Evolutionary conservation across 23 tunicate species (phyloP).

Genomic region (Halocynthia roretzi): DNA sequence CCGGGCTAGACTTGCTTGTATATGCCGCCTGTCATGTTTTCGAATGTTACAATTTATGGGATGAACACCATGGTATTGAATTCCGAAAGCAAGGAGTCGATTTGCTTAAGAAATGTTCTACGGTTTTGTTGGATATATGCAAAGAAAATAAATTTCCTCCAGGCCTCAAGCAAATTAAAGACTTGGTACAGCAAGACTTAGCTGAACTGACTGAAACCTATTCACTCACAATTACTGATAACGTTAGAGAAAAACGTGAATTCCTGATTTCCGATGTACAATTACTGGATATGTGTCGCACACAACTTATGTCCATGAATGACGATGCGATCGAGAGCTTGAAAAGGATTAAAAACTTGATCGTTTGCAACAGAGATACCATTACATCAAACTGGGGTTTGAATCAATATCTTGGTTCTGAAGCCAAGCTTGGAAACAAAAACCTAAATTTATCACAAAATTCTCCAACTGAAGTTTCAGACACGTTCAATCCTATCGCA

Average conservation of each 20-base stretch:
- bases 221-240: background rate
- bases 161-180: background rate
- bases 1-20: background rate
- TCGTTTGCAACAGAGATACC: background rate
- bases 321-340: background rate
- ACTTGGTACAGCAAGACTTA: background rate
- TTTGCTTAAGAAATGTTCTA: background rate
- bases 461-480: background rate
- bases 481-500: background rate
- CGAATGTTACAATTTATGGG: background rate
- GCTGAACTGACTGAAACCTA: no score
- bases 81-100: background rate
- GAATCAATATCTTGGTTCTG: background rate
- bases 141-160: background rate
- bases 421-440: background rate
- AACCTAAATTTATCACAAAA: background rate
- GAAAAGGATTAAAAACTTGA: background rate
- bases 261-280: background rate
- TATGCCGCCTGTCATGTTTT: background rate
- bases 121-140: background rate
- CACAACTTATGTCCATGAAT: background rate
- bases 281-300: background rate
- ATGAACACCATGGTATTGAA: conserved; percentile 1
- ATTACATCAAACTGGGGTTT: no score
- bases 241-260: background rate